Base-by-base conservation (phyloP, 2,888 invertebrate genomes). In the Thymelicus lineola region DNA sequence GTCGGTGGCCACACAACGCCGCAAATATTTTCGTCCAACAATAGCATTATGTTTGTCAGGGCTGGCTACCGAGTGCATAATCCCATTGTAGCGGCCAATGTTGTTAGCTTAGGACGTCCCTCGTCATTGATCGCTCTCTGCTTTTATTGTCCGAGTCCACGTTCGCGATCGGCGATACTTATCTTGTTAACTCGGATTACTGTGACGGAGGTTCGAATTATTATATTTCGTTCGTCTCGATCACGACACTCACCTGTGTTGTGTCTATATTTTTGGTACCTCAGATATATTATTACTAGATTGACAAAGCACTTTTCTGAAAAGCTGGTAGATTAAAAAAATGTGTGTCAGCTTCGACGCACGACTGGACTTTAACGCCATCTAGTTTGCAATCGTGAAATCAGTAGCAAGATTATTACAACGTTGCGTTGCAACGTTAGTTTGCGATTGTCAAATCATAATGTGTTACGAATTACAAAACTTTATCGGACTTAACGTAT, bases 31-130 rank as follows among this genome's bases (percentile, higher is more conserved):
- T 46, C 20, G 12, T n/a, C 55, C 35, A 69, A 69, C 69, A 63
- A 69, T 63, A 57, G 57, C 68, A 61, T 67, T 61, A 60, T 66
- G 45, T 61, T 60, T 60, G 55, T 53, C 45, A 61, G 60, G 67
- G 55, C 46, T 15, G 17, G 71, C 73, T 73, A 71, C 73, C 45
- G 73, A 55, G 50, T 28, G 58, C 59, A 70, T 72, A 72, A 72
- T 58, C 70, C 68, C 66, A 66, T 72, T 73, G 71, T 72, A 10
- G 45, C 20, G 62, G 45, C 55, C 64, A 71, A 66, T 69, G 53
- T 42, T 73, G 70, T 73, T 73, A 72, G 73, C 63, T 72, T 69
- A 73, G 71, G 70, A 42, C 48, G 20, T 35, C 53, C 61, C 14
- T 48, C 20, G 71, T 62, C 71, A 71, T 68, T 62, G 69, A 70